Evolutionary conservation across 1,140 invertebrate genomes (phyloP).

Genomic region (Drosophila arawakana): DNA sequence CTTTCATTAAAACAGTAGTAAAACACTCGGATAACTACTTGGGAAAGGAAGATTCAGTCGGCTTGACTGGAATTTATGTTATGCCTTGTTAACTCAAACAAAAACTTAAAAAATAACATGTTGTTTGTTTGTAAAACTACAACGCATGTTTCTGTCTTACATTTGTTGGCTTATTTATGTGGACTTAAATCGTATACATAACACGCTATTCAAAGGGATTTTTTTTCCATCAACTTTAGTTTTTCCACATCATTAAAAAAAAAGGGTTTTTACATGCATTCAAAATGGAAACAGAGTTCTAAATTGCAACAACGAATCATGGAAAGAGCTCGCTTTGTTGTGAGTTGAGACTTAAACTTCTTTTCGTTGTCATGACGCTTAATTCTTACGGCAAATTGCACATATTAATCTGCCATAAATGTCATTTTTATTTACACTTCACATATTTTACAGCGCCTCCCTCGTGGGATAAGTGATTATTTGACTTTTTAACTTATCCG

Average conservation of each 20-base stretch:
- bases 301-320: too few species aligned
- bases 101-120: background rate
- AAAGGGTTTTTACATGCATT: too few species aligned
- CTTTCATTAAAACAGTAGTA: background rate
- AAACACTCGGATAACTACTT: background rate
- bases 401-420: background rate
- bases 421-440: too few species aligned
- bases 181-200: background rate
- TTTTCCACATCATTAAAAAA: background rate
- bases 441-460: too few species aligned
- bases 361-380: slow-evolving; percentile 19
- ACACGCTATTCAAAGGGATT: background rate
- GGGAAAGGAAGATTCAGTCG: background rate
- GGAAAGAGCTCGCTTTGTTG: background rate
- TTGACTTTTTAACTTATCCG: background rate
- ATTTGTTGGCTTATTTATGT: background rate
- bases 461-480: too few species aligned
- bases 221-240: background rate
- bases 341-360: background rate
- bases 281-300: too few species aligned
- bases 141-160: background rate
- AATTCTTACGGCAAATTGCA: slow-evolving; percentile 9
- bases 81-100: background rate
- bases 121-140: background rate
- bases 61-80: background rate